Conservation (phyloP, 2,888 invertebrate species). For the Amitus sp. region DNA sequence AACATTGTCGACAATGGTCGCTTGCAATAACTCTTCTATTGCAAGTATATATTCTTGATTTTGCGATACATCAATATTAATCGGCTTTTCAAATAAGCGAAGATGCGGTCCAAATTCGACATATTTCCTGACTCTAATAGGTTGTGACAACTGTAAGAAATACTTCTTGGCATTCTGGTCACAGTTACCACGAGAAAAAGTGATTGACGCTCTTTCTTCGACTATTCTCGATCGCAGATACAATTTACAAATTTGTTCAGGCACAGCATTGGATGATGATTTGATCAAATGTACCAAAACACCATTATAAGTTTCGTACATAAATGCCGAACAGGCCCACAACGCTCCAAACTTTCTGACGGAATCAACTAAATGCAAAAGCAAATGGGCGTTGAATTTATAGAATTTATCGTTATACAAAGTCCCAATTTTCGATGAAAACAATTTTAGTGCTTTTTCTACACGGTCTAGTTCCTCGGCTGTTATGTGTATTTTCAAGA, state of each 20-base stretch:
- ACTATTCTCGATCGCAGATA: background rate
- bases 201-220: background rate
- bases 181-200: background rate
- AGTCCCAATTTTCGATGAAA: background rate
- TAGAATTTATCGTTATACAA: background rate
- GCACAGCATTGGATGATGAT: no score
- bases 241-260: background rate
- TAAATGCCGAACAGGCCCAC: background rate
- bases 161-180: background rate
- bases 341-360: background rate
- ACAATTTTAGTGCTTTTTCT: background rate
- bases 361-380: background rate
- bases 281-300: background rate
- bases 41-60: no score
- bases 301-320: background rate
- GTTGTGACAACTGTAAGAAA: background rate
- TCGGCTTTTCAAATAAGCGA: background rate
- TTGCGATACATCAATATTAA: no score
- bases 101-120: constrained; percentile 1
- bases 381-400: background rate
- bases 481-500: no score
- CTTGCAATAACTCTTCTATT: background rate
- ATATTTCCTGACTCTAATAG: background rate
- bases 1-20: background rate
- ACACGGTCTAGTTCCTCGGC: no score